A percentile compares a stretch with the other conserved stretches of the same genome.
Conservation (phyloP, 2,888 invertebrate genomes). For the Rotaria macrura region DNA sequence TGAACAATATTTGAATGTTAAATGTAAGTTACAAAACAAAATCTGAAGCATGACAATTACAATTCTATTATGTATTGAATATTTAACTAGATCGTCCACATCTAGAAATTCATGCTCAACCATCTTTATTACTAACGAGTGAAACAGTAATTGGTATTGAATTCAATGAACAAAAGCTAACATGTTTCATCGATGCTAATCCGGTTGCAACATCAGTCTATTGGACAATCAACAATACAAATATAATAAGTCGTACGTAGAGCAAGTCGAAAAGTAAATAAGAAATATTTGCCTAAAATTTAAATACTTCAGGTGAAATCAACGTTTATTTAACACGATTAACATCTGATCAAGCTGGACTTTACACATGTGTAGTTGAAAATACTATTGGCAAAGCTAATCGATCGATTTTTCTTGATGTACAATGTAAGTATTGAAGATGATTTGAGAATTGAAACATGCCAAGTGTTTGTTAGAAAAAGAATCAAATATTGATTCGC, state of each 20-base stretch:
- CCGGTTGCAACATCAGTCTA: not conserved
- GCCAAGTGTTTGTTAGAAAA: too few relatives aligned
- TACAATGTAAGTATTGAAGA: not conserved
- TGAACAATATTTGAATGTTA: constrained; percentile 5
- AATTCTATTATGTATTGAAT: not conserved
- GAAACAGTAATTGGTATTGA: not conserved
- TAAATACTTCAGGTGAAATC: not conserved
- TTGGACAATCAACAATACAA: constrained; percentile 9
- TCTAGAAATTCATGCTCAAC: not conserved
- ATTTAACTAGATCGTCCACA: not conserved
- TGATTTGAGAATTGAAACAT: not conserved
- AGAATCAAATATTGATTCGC: too few relatives aligned
- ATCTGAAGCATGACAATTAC: not conserved
- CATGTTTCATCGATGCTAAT: not conserved
- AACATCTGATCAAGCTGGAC: not conserved
- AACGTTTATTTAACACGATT: not conserved
- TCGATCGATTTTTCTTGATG: constrained; percentile 9
- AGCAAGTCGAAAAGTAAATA: too few relatives aligned
- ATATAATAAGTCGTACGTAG: not conserved
- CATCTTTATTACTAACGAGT: not conserved
- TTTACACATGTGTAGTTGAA: constrained; percentile 12
- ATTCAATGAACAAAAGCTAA: not conserved
- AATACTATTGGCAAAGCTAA: not conserved
- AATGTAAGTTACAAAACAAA: not conserved
- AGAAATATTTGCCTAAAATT: too few relatives aligned